Base-by-base conservation (phyloP, 2,888 invertebrate genomes). In the Hofmannophila pseudospretella region DNA sequence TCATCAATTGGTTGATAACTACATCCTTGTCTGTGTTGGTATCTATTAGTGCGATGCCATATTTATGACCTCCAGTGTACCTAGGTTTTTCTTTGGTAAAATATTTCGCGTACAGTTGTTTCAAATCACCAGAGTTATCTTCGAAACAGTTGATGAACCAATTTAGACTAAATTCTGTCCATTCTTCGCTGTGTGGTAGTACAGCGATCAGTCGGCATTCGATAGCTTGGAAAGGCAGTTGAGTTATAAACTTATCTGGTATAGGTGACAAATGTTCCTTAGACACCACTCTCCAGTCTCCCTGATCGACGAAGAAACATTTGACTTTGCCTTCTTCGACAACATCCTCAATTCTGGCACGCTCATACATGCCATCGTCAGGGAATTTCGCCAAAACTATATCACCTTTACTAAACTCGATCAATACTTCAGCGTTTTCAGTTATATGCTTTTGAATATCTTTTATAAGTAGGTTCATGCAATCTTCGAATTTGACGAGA, bases 271-370 rank as follows among this genome's bases (percentile, higher is more conserved):
- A 47, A 45, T 88, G 68, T 2, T 70, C 56, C 2, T 59, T 47
- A 0, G 67, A 43, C 0, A 91, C 74, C 0, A 65, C 58, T 28
- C 71, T 71, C 56, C 74, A 84, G 55, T 91, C 91, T 0, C 91
- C 92, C 51, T 89, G 89, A 59, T 92, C 92, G 0, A 91, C 89
- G 55, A 88, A 91, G 54, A 90, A 90, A 44, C 88, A 88, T 41
- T 88, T 76, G 0, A 84, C 81, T 48, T 76, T 77, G n/a, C 59
- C 54, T n/a, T 66, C 55, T 2, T 63, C 55, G 7, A 69, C 39
- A 5, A 77, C 54, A 19, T 71, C 57, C 10, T 79, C 69, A 2
- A 90, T 67, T 42, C 84, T 65, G 2, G 88, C 87, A 32, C 90
- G 65, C 43, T 79, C 78, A 47, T 73, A 88, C 1, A 65, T 62